A percentile compares a stretch with the other conserved stretches of the same genome.
phyloP scores from a whole-genome alignment of 2,888 invertebrate species.

The Ichneumon xanthorius region DNA sequence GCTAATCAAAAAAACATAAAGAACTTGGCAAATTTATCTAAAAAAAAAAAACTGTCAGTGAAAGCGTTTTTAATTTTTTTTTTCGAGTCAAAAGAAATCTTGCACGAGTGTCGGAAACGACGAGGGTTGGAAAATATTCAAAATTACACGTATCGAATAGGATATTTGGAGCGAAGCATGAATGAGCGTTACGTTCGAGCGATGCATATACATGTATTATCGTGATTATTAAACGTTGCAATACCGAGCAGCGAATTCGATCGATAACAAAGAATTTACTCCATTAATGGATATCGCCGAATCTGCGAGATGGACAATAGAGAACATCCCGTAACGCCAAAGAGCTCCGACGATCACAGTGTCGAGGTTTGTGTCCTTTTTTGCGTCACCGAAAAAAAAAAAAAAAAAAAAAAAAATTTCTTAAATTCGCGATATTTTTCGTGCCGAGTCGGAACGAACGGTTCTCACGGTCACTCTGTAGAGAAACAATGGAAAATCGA shows the following conservation, averaged over 20 bases:
- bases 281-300: constrained; percentile 50
- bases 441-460: not conserved
- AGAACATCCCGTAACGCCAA: constrained; percentile 78
- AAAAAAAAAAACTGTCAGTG: not conserved
- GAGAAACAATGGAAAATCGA: constrained; percentile 45
- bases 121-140: not conserved
- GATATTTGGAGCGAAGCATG: not conserved
- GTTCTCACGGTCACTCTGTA: not conserved
- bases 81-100: not conserved
- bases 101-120: not conserved
- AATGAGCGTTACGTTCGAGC: not conserved
- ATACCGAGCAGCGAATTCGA: constrained; percentile 15
- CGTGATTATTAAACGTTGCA: not conserved
- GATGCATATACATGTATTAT: no score
- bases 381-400: not conserved
- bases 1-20: constrained; percentile 2
- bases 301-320: constrained; percentile 81
- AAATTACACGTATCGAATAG: not conserved
- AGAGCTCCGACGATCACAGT: constrained; percentile 84
- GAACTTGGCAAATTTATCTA: constrained; percentile 7
- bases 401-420: constrained; percentile 2
- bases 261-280: constrained; percentile 56
- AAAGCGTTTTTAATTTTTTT: not conserved
- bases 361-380: constrained; percentile 82
- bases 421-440: not conserved